Conservation (phyloP, 2,797 vertebrate species). For the Serranus cabrilla region DNA sequence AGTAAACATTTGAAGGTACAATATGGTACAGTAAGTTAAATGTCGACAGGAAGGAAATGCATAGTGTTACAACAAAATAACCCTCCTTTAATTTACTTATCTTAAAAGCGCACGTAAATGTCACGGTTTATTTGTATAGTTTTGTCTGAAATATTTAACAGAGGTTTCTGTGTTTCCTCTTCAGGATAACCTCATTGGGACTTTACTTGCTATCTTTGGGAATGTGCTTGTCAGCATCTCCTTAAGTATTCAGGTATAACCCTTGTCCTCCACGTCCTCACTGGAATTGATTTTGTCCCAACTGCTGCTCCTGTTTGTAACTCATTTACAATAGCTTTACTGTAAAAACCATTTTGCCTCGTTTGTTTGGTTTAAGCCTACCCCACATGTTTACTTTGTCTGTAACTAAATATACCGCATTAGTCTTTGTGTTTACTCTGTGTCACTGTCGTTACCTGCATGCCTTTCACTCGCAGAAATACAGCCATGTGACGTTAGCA, state of each 20-base stretch:
- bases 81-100: too few relatives aligned
- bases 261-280: too few relatives aligned
- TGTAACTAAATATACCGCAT: background rate
- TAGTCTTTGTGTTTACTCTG: slow-evolving; percentile 12
- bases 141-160: too few relatives aligned
- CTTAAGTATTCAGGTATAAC: slow-evolving; percentile 92
- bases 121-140: too few relatives aligned
- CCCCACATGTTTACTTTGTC: background rate
- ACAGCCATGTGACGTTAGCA: slow-evolving; percentile 91
- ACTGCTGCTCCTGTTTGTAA: background rate
- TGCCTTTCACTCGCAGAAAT: slow-evolving; percentile 87
- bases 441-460: slow-evolving; percentile 4
- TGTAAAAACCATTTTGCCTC: background rate
- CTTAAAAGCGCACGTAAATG: too few relatives aligned
- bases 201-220: slow-evolving; percentile 95
- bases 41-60: background rate
- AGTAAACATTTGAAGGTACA: background rate
- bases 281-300: background rate
- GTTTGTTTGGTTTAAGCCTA: background rate
- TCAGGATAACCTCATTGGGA: slow-evolving; percentile 94
- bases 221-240: slow-evolving; percentile 95
- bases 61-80: too few relatives aligned
- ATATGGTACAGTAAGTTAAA: too few relatives aligned
- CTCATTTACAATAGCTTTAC: background rate
- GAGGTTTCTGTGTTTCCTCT: too few relatives aligned